Conservation (phyloP, 2,888 invertebrate species). For the Acanthococcus lagerstroemiae region DNA sequence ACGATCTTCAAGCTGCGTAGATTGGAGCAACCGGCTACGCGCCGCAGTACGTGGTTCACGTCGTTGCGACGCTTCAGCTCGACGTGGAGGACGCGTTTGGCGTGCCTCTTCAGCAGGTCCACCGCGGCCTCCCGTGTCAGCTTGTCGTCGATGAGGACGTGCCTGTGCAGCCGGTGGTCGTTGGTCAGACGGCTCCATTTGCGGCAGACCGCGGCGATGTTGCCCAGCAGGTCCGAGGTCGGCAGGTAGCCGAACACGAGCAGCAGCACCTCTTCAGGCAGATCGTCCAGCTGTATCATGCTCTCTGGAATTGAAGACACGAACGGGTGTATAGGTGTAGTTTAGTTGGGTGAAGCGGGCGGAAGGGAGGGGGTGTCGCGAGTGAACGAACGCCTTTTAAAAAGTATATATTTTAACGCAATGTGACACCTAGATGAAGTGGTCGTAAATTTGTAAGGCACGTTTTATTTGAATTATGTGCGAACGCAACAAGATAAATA, state of each 20-base stretch:
- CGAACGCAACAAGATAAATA: too few relatives aligned
- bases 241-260: conserved; percentile 4
- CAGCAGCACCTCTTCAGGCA: conserved; percentile 16
- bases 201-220: not conserved
- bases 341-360: too few relatives aligned
- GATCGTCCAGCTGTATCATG: too few relatives aligned
- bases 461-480: too few relatives aligned
- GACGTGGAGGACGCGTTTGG: not conserved
- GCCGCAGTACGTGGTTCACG: not conserved
- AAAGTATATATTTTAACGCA: too few relatives aligned
- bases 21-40: not conserved
- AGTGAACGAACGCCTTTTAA: too few relatives aligned
- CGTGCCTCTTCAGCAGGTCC: conserved; percentile 1
- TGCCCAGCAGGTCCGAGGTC: conserved; percentile 1
- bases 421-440: too few relatives aligned
- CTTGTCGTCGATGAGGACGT: conserved; percentile 3
- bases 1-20: not conserved
- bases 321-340: too few relatives aligned
- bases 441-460: too few relatives aligned
- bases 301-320: too few relatives aligned
- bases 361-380: too few relatives aligned
- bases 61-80: not conserved
- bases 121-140: not conserved
- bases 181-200: conserved; percentile 12
- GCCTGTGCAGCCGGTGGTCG: conserved; percentile 1